phyloP scores from a whole-genome alignment of 2,113 vertebrate genomes.

The Oenanthe melanoleuca region DNA sequence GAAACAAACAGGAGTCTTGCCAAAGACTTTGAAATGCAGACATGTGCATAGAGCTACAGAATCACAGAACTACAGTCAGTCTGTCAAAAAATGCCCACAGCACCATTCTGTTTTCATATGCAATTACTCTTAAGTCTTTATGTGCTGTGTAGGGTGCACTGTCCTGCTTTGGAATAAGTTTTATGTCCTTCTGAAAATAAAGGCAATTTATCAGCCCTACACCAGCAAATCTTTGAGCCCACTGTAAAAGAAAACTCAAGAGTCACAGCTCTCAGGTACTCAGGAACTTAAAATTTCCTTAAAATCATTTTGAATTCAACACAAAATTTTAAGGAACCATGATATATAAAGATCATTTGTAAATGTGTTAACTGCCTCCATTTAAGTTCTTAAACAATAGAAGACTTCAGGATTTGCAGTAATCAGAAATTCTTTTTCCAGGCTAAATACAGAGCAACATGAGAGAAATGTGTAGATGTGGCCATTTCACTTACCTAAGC shows the following conservation, averaged over 20 bases:
- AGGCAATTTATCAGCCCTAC: neutral
- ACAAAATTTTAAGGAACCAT: neutral
- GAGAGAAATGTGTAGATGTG: neutral
- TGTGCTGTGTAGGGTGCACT: neutral
- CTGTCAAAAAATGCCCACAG: neutral
- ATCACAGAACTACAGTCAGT: neutral
- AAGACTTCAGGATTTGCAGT: neutral
- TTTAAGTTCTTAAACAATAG: neutral
- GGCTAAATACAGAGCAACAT: neutral
- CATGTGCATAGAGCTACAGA: neutral
- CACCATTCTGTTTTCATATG: neutral
- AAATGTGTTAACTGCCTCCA: neutral
- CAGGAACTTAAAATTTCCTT: neutral
- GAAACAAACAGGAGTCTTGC: conserved; percentile 5
- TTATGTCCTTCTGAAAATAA: neutral
- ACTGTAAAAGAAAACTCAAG: neutral
- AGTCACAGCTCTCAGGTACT: neutral
- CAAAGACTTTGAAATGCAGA: neutral
- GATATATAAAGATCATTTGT: neutral
- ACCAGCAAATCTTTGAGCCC: neutral
- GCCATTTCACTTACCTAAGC: neutral
- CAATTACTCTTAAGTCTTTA: neutral
- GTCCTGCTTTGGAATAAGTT: neutral
- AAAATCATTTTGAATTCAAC: neutral
- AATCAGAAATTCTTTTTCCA: neutral